Evolutionary conservation across 2,113 vertebrate genomes (phyloP).

Genomic region (Plestiodon gilberti): DNA sequence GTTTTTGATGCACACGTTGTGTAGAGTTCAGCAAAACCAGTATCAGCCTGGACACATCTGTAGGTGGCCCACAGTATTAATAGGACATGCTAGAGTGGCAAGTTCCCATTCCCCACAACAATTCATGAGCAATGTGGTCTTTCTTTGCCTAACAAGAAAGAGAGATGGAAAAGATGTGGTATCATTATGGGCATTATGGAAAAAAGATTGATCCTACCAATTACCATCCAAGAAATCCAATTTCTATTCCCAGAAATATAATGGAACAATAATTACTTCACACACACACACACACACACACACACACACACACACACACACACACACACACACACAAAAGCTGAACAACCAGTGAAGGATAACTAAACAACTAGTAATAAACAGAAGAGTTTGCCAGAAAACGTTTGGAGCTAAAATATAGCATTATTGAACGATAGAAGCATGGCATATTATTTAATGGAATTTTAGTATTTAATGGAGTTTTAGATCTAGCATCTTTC

Average conservation of each 20-base stretch:
- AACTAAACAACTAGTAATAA: not conserved
- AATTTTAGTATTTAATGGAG: not conserved
- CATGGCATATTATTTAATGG: not conserved
- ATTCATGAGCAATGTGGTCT: not conserved
- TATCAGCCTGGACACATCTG: not conserved
- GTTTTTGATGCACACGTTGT: not conserved
- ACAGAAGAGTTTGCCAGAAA: not conserved
- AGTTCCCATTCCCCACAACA: not conserved
- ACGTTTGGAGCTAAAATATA: not conserved
- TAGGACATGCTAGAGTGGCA: not conserved
- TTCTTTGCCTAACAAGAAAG: not conserved
- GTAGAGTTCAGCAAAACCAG: not conserved
- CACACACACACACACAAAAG: too few relatives aligned
- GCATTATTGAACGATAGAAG: not conserved
- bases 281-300: too few relatives aligned
- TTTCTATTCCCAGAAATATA: constrained; percentile 11
- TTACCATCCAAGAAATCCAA: not conserved
- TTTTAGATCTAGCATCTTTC: constrained; percentile 8
- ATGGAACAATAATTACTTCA: constrained; percentile 8
- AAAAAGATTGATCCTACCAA: not conserved
- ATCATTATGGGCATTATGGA: not conserved
- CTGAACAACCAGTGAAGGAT: not conserved
- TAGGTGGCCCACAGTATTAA: not conserved
- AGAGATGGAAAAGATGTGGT: not conserved
- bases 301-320: too few relatives aligned